Evolutionary conservation across 2,113 vertebrate species (phyloP).

Genomic region (Morone saxatilis): DNA sequence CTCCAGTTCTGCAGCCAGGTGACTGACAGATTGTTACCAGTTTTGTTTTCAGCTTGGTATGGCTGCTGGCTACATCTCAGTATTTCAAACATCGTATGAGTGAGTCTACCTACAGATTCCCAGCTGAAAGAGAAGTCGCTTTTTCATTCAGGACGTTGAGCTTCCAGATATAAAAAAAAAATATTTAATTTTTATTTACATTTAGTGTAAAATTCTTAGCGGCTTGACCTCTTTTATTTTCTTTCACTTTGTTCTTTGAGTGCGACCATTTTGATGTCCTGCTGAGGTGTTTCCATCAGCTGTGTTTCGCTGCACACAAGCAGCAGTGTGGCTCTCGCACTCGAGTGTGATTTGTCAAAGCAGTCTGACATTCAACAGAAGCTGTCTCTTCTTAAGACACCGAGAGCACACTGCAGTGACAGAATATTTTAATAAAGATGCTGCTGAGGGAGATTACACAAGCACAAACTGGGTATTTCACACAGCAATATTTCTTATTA

Average conservation of each 20-base stretch:
- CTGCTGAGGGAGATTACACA: slow-evolving; percentile 61
- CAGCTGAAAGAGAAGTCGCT: not conserved
- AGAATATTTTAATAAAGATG: slow-evolving; percentile 71
- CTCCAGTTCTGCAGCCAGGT: not conserved
- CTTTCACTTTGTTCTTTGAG: not conserved
- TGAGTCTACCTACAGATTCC: slow-evolving; percentile 6
- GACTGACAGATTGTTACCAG: slow-evolving; percentile 18
- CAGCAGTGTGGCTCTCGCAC: slow-evolving; percentile 35
- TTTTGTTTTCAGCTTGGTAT: slow-evolving; percentile 1
- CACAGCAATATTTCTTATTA: slow-evolving; percentile 58
- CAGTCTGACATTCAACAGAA: slow-evolving; percentile 65
- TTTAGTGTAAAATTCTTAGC: slow-evolving; percentile 2
- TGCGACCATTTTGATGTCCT: slow-evolving; percentile 1
- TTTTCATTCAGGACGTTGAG: not conserved
- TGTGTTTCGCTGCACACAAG: slow-evolving; percentile 26
- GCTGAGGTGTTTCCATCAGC: slow-evolving; percentile 37
- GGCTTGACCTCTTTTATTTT: slow-evolving; percentile 16
- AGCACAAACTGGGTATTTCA: slow-evolving; percentile 57
- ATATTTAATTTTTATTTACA: not conserved
- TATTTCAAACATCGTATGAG: slow-evolving; percentile 11
- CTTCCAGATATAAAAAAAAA: too few relatives aligned
- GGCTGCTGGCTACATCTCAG: slow-evolving; percentile 21
- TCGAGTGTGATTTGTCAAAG: slow-evolving; percentile 60
- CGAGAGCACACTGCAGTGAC: slow-evolving; percentile 44
- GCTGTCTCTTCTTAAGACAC: slow-evolving; percentile 56